A percentile compares a stretch with the other conserved stretches of the same genome.
phyloP scores from a whole-genome alignment of 2,113 vertebrate species.

The Eulemur rufifrons region DNA sequence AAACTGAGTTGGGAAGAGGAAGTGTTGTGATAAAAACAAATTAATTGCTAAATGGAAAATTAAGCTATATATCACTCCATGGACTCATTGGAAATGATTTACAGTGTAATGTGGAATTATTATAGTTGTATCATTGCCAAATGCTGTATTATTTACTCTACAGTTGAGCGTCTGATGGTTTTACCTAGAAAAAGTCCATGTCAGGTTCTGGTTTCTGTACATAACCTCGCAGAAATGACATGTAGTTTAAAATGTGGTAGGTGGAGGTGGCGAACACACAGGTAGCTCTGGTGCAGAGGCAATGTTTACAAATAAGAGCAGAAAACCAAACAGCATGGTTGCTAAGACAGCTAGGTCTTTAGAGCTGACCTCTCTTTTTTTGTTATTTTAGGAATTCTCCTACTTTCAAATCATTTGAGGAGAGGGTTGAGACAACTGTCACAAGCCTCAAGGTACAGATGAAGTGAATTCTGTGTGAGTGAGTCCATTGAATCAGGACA shows the following conservation, averaged over 20 bases:
- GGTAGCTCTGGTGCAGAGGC: background rate
- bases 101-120: background rate
- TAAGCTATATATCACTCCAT: background rate
- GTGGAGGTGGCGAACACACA: background rate
- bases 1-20: background rate
- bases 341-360: background rate
- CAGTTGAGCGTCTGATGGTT: slow-evolving; percentile 48
- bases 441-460: slow-evolving; percentile 93
- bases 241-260: background rate
- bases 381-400: slow-evolving; percentile 92
- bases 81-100: background rate
- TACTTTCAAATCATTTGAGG: slow-evolving; percentile 98
- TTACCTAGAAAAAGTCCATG: slow-evolving; percentile 8
- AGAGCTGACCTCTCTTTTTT: slow-evolving; percentile 69
- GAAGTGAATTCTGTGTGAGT: slow-evolving; percentile 41
- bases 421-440: slow-evolving; percentile 97
- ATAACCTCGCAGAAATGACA: slow-evolving; percentile 39
- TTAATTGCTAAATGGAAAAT: slow-evolving; percentile 26
- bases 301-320: background rate
- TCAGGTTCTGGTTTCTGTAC: slow-evolving; percentile 8
- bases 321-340: background rate
- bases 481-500: slow-evolving; percentile 22
- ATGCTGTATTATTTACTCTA: background rate
- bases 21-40: background rate
- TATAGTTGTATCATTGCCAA: background rate